Base-by-base conservation (phyloP, 2,113 vertebrate genomes). In the Galbula dea region DNA sequence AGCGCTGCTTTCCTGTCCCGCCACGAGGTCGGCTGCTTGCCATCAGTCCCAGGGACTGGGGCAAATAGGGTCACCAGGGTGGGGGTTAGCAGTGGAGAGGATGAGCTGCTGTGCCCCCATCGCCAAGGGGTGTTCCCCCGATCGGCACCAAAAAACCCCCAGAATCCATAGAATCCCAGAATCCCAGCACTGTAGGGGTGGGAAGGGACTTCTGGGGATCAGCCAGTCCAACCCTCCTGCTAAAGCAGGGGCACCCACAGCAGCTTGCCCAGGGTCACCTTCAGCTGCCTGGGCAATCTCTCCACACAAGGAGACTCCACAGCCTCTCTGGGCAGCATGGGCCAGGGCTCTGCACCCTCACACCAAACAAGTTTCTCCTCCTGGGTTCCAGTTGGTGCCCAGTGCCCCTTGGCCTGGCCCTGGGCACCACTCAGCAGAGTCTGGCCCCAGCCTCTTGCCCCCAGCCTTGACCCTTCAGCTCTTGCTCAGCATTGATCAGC, bases 1-100 rank as follows among this genome's bases (percentile, higher is more conserved):
- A 18, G 90, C 18, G 3, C 87, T 12, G 67, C 74, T 58, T 29
- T 68, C 68, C 88, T 30, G 86, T 32, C 72, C 80, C 20, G 26
- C n/a, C n/a, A n/a, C n/a, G n/a, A n/a, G 52, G 15, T 29, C 15
- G 52, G 52, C 52, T 54, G 52, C 16, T 18, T 54, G 52, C 52
- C 52, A 54, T 27, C 52, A 29, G 26, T 26, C 51, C 62, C 15
- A 0, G 57, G 68, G 39, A 5, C 26, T 2, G 0, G 26, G 76
- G 21, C 1, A 7, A 52, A 29, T 32, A 32, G 45, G 67, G 51
- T 17, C 46, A 55, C 41, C 1, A 2, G 0, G 2, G 15, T 5
- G 11, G 41, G 41, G 15, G 69, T 21, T 34, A 51, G 36, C 0
- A 3, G 17, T 2, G 29, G 29, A 24, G 68, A 3, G 0, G 32